A percentile compares a stretch with the other conserved stretches of the same genome.
Evolutionary conservation across 2,888 invertebrate species (phyloP).

Genomic region (Perithous albicinctus): DNA sequence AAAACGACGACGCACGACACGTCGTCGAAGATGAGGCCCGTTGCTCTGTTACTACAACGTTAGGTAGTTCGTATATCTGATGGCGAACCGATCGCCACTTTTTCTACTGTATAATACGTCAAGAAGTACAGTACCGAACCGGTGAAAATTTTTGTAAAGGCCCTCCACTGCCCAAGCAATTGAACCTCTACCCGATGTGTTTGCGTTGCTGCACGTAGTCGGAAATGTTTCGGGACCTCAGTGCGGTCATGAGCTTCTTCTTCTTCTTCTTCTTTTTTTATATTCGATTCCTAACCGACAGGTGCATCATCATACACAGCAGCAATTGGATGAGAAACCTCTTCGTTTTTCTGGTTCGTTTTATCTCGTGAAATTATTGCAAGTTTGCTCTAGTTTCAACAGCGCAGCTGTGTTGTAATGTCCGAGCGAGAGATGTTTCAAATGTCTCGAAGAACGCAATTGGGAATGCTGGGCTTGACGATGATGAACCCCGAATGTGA

Average conservation of each 20-base stretch:
- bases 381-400: conserved; percentile 9
- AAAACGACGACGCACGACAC: conserved; percentile 13
- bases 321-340: background rate
- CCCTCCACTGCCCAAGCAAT: conserved; percentile 1
- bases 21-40: conserved; percentile 26
- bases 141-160: background rate
- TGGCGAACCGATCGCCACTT: conserved; percentile 51
- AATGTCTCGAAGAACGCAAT: too few relatives aligned
- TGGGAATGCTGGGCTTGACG: conserved; percentile 25
- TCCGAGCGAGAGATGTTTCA: background rate
- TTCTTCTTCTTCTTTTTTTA: conserved; percentile 51
- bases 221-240: conserved; percentile 50
- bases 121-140: conserved; percentile 1
- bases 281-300: background rate
- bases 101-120: conserved; percentile 47
- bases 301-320: too few relatives aligned
- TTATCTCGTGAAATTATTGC: conserved; percentile 7
- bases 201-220: conserved; percentile 40
- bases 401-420: background rate
- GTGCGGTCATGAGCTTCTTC: too few relatives aligned
- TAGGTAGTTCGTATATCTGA: conserved; percentile 31
- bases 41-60: conserved; percentile 7
- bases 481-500: conserved; percentile 9
- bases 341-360: background rate
- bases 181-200: conserved; percentile 28